phyloP scores from a whole-genome alignment of 2,888 invertebrate genomes.

The Heliconius aoede region DNA sequence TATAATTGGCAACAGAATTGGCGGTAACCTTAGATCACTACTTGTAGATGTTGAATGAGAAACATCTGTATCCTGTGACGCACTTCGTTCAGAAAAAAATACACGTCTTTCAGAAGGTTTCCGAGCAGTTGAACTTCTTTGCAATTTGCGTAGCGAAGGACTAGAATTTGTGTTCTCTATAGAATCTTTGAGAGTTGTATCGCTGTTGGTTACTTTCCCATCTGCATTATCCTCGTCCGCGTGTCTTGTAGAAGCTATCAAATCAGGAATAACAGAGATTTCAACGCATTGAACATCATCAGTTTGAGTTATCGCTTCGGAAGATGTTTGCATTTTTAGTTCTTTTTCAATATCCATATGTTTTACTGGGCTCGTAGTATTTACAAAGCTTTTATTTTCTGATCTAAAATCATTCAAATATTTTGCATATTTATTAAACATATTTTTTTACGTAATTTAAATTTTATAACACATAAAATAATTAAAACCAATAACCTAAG shows the following conservation, averaged over 20 bases:
- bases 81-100: slow-evolving; percentile 80
- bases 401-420: slow-evolving; percentile 74
- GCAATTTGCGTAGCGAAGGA: slow-evolving; percentile 63
- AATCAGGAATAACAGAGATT: slow-evolving; percentile 62
- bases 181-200: slow-evolving; percentile 56
- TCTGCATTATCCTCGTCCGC: slow-evolving; percentile 67
- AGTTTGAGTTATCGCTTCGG: slow-evolving; percentile 54
- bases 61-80: slow-evolving; percentile 85
- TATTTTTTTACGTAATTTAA: background rate
- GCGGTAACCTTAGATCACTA: slow-evolving; percentile 87
- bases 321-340: slow-evolving; percentile 60
- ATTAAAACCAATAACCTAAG: slow-evolving; percentile 70
- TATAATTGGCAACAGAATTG: slow-evolving; percentile 88
- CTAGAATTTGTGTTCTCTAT: slow-evolving; percentile 52
- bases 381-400: slow-evolving; percentile 84
- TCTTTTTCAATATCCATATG: slow-evolving; percentile 66
- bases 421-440: background rate
- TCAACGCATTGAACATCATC: slow-evolving; percentile 61
- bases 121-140: slow-evolving; percentile 76
- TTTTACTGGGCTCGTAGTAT: slow-evolving; percentile 65
- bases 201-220: slow-evolving; percentile 62
- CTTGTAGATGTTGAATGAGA: slow-evolving; percentile 85
- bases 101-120: slow-evolving; percentile 79
- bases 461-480: background rate
- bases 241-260: slow-evolving; percentile 64